Conservation (phyloP, 2,888 invertebrate species). For the Hedya salicella region DNA sequence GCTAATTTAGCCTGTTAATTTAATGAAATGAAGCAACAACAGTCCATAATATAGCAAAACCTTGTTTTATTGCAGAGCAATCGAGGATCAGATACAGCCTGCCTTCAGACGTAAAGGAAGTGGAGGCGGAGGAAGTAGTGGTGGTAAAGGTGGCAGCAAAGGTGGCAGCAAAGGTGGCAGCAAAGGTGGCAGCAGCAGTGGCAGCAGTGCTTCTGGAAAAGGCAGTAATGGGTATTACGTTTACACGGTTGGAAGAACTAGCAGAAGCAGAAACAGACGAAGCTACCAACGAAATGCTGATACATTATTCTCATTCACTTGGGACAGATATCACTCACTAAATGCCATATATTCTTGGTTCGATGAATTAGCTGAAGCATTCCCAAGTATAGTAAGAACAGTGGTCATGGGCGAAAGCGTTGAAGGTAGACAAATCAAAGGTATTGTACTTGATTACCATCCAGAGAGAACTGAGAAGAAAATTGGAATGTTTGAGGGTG, state of each 20-base stretch:
- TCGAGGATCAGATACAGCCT: conserved; percentile 15
- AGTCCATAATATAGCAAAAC: neutral
- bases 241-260: neutral
- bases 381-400: conserved; percentile 79
- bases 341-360: conserved; percentile 86
- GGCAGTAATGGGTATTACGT: conserved; percentile 20
- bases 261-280: neutral
- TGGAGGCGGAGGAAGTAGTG: neutral
- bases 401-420: conserved; percentile 85
- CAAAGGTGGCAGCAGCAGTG: conserved; percentile 5
- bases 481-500: conserved; percentile 84
- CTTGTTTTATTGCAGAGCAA: conserved; percentile 20
- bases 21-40: too few relatives aligned
- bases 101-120: conserved; percentile 14
- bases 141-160: neutral
- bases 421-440: conserved; percentile 86
- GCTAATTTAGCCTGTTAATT: too few relatives aligned
- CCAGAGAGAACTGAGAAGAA: conserved; percentile 68
- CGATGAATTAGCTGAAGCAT: conserved; percentile 72
- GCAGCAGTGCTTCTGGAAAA: neutral
- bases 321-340: conserved; percentile 86
- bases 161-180: conserved; percentile 7
- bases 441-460: conserved; percentile 76
- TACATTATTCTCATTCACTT: conserved; percentile 66
- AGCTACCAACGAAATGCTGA: conserved; percentile 53